A percentile compares a stretch with the other conserved stretches of the same genome.
Evolutionary conservation across 2,888 invertebrate species (phyloP).

Genomic region (Alentia gelatinosa): DNA sequence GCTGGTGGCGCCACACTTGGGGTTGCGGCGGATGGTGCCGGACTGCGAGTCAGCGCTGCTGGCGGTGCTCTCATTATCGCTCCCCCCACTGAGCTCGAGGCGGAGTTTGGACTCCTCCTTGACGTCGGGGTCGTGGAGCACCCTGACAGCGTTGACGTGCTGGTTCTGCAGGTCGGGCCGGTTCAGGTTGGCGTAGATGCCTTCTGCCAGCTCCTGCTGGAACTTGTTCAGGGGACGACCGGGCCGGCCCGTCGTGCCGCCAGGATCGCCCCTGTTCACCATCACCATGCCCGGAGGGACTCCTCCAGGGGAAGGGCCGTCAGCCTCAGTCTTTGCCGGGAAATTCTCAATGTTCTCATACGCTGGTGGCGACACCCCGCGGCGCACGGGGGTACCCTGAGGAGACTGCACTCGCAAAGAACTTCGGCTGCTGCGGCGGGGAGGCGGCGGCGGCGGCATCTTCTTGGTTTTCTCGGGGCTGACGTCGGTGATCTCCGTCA

Average conservation of each 20-base stretch:
- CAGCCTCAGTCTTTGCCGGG: neutral
- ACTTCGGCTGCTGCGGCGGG: constrained; percentile 59
- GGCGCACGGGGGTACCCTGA: constrained; percentile 52
- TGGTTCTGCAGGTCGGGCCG: constrained; percentile 69
- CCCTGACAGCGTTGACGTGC: constrained; percentile 57
- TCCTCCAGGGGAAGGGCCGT: neutral
- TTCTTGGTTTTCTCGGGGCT: constrained; percentile 62
- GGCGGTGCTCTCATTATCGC: constrained; percentile 56
- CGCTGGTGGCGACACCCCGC: constrained; percentile 36
- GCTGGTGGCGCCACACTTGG: neutral
- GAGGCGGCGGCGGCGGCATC: constrained; percentile 79
- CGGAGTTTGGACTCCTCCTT: neutral
- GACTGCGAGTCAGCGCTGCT: constrained; percentile 58
- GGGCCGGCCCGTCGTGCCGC: neutral
- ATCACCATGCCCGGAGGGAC: constrained; percentile 33
- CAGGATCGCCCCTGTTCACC: neutral
- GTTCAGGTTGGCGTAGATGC: constrained; percentile 70
- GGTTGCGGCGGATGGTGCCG: neutral
- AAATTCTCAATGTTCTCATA: constrained; percentile 56
- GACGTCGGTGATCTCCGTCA: constrained; percentile 55
- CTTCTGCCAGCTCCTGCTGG: constrained; percentile 70
- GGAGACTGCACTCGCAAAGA: constrained; percentile 51
- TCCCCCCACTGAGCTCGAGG: neutral
- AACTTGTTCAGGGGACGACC: constrained; percentile 65
- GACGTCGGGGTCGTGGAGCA: constrained; percentile 39